Percentiles rank a stretch among this genome's conserved stretches.
Conservation (phyloP, 2,113 vertebrate species). For the Spea multiplicata region DNA sequence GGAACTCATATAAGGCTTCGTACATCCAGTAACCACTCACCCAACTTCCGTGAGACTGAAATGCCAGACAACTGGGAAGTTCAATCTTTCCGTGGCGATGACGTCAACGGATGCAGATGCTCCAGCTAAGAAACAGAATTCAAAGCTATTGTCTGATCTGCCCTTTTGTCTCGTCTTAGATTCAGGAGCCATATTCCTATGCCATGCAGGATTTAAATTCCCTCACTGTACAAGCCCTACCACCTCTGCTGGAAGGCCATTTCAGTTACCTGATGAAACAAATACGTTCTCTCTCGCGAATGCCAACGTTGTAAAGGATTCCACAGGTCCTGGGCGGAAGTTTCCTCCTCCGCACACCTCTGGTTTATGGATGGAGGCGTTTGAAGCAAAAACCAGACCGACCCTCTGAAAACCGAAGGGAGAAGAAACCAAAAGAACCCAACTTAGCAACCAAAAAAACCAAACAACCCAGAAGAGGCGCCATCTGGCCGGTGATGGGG, state of each 20-base stretch:
- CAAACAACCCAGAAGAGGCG: too few species aligned
- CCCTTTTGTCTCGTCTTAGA: too few species aligned
- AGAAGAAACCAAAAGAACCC: too few species aligned
- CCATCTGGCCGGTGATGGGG: not conserved
- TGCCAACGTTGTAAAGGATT: too few species aligned
- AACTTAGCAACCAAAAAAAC: too few species aligned
- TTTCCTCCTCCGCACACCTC: not conserved
- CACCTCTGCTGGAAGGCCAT: too few species aligned
- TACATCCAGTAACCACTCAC: conserved; percentile 56
- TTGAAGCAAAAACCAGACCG: not conserved
- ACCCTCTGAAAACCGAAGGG: not conserved
- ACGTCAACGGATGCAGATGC: not conserved
- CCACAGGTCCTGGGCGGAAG: not conserved
- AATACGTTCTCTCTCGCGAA: not conserved
- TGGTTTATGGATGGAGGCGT: not conserved
- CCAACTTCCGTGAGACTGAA: conserved; percentile 73
- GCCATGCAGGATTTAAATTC: too few species aligned
- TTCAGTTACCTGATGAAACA: not conserved
- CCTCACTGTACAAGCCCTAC: too few species aligned
- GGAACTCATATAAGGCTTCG: too few species aligned
- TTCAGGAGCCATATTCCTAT: too few species aligned
- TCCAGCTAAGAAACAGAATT: not conserved
- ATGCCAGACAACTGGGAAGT: conserved; percentile 82
- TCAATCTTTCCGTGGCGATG: conserved; percentile 59
- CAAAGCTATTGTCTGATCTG: too few species aligned